phyloP scores from a whole-genome alignment of 2,113 vertebrate genomes.

The Pseudonaja textilis region DNA sequence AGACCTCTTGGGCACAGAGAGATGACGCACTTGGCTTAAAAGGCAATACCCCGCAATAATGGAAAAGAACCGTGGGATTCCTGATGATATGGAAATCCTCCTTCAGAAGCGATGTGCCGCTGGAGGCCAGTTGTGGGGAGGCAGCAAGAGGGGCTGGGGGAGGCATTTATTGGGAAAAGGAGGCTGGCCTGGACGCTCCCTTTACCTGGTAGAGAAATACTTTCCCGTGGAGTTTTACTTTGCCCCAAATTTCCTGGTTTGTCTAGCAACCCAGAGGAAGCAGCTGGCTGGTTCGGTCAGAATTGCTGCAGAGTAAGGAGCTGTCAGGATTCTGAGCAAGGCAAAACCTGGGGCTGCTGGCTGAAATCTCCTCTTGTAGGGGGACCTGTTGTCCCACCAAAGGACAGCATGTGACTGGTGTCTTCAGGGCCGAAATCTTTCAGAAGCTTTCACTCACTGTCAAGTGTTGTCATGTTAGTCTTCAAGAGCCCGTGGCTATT shows the following conservation, averaged over 20 bases:
- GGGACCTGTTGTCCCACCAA: background rate
- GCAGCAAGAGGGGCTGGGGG: background rate
- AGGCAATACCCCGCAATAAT: background rate
- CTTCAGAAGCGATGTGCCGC: background rate
- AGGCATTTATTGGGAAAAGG: background rate
- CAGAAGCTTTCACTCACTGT: background rate
- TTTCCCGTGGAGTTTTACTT: background rate
- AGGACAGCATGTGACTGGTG: background rate
- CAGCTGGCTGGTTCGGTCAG: background rate
- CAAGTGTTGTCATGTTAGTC: background rate
- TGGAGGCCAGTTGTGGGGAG: background rate
- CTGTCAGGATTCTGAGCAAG: background rate
- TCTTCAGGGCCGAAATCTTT: background rate
- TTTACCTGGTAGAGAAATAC: background rate
- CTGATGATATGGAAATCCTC: background rate
- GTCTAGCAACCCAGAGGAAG: background rate
- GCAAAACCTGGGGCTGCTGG: background rate
- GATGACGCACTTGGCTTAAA: background rate
- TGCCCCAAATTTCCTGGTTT: background rate
- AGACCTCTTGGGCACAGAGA: background rate
- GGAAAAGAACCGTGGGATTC: background rate
- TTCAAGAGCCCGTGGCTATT: background rate
- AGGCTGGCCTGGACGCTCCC: background rate
- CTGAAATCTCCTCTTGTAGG: background rate
- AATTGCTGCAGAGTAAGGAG: background rate